Evolutionary conservation across 1,140 invertebrate genomes (phyloP).

Genomic region (Periplaneta americana): DNA sequence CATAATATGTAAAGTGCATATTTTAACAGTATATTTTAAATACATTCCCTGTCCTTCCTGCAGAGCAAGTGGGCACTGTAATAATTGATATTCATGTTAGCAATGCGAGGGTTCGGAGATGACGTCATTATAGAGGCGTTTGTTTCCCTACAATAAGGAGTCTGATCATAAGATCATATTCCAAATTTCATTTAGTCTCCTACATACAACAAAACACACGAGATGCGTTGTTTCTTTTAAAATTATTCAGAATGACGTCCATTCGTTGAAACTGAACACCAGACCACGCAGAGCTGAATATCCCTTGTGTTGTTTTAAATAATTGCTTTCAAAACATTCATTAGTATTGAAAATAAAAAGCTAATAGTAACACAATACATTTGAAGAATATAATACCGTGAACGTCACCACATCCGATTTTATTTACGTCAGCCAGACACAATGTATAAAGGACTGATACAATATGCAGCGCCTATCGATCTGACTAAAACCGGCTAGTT

Average conservation of each 20-base stretch:
- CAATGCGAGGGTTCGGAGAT: too few relatives aligned
- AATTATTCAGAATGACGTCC: neutral
- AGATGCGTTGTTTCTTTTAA: too few relatives aligned
- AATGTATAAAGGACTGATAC: neutral
- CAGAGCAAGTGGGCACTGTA: too few relatives aligned
- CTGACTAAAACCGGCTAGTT: neutral
- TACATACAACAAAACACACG: too few relatives aligned
- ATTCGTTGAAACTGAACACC: neutral
- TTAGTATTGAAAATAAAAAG: neutral
- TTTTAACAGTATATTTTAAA: too few relatives aligned
- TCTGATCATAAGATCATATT: too few relatives aligned
- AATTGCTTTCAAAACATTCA: neutral
- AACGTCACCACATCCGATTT: neutral
- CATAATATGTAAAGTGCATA: too few relatives aligned
- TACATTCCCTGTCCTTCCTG: too few relatives aligned
- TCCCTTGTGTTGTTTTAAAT: neutral
- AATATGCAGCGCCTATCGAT: neutral
- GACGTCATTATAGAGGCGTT: too few relatives aligned
- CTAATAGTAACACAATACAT: neutral
- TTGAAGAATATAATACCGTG: neutral
- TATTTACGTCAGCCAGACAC: neutral
- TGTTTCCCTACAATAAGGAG: too few relatives aligned
- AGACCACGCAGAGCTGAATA: neutral
- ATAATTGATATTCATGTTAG: too few relatives aligned
- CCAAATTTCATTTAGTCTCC: too few relatives aligned